Base-by-base conservation (phyloP, 2,888 invertebrate genomes). In the Reticulitermes lucifugus region DNA sequence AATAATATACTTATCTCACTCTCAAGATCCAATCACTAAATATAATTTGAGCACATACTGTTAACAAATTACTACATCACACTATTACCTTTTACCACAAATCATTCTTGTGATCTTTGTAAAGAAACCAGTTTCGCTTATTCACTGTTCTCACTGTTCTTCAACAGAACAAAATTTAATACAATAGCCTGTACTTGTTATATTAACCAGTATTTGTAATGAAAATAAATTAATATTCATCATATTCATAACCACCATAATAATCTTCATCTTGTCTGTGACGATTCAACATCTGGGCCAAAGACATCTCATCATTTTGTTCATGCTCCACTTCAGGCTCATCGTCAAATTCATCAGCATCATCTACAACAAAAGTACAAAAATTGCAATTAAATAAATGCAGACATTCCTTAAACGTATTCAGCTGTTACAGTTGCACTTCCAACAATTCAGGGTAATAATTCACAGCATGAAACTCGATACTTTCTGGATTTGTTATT, bases 241-340 rank as follows among this genome's bases (percentile, higher is more conserved):
- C 96, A 84, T 95, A 95, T 83, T 92, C 91, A 87, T 92, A 91
- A 82, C 90, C 92, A 87, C 94, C 94, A 84, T 93, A 95, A 88
- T 94, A 95, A 80, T 94, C 94, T 14, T 93, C 93, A 29, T 93
- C 94, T n/a, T 92, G 92, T 85, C 93, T 93, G 88, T 94, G 94
- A 65, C 91, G 91, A 73, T 91, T 90, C 85, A 92, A 88, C 90
- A 92, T 90, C 87, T 91, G 89, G 83, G 91, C 88, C 43, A 91
- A 89, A 5, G 91, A 91, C 88, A 91, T 89, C 87, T 90, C 90
- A 87, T 91, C 90, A 7, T 86, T 88, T 5, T 88, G 87, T 73
- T 90, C 90, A 10, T 88, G 86, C 59, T 87, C 88, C 35, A 86
- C 86, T 81, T 90, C 90, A n/a, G 89, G 90, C 75, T 90, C 90